phyloP scores from a whole-genome alignment of 2,113 vertebrate genomes.

The Monopterus albus region DNA sequence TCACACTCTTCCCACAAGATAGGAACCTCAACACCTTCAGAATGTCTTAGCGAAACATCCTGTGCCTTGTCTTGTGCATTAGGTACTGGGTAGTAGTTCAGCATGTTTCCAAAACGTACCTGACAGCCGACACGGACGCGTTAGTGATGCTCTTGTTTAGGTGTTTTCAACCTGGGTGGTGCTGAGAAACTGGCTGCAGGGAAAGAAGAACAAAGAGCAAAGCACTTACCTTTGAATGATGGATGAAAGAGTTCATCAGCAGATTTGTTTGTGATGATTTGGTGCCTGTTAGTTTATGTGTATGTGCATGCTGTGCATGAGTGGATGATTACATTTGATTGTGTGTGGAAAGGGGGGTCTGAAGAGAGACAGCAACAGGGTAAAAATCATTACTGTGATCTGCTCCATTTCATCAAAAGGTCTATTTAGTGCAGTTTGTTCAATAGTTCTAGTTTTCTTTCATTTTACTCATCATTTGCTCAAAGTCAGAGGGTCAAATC shows the following conservation, averaged over 20 bases:
- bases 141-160: background rate
- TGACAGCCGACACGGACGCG: conserved; percentile 1
- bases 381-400: conserved; percentile 51
- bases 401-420: conserved; percentile 46
- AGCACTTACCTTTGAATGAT: conserved; percentile 43
- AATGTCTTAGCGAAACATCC: conserved; percentile 29
- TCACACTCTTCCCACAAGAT: conserved; percentile 46
- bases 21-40: conserved; percentile 30
- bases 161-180: background rate
- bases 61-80: conserved; percentile 16
- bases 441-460: conserved; percentile 5
- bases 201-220: conserved; percentile 36
- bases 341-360: background rate
- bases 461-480: conserved; percentile 15
- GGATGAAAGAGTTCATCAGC: conserved; percentile 58
- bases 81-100: background rate
- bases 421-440: conserved; percentile 14
- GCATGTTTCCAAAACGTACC: background rate
- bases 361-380: conserved; percentile 34
- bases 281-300: conserved; percentile 47
- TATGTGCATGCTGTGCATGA: conserved; percentile 51
- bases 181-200: conserved; percentile 34
- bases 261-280: conserved; percentile 61
- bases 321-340: conserved; percentile 64
- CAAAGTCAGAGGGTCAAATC: conserved; percentile 9